A percentile compares a stretch with the other conserved stretches of the same genome.
Evolutionary conservation across 1,140 invertebrate genomes (phyloP).

Genomic region (Saccostrea glomerata): DNA sequence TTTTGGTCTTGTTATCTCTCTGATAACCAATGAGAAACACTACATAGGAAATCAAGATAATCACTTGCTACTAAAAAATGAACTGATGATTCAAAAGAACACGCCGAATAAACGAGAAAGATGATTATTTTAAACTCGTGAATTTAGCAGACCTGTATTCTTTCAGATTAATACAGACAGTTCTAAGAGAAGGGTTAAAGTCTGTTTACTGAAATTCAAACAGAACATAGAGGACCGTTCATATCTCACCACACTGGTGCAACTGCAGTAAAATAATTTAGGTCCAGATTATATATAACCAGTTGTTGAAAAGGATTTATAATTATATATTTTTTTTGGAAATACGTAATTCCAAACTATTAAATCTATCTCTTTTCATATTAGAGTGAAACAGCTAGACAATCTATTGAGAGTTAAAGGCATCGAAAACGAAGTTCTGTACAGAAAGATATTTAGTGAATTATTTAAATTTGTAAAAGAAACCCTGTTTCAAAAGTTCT

Average conservation of each 20-base stretch:
- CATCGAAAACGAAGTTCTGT: conserved; percentile 65
- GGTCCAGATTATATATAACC: background rate
- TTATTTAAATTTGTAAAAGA: conserved; percentile 73
- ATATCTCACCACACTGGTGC: conserved; percentile 78
- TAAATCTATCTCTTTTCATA: background rate
- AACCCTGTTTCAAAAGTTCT: conserved; percentile 72
- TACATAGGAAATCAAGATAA: conserved; percentile 93
- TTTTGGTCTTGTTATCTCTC: conserved; percentile 76
- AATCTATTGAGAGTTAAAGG: conserved; percentile 60
- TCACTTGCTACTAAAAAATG: conserved; percentile 90
- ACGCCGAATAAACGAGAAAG: conserved; percentile 84
- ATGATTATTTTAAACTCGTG: conserved; percentile 82
- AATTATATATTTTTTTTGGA: background rate
- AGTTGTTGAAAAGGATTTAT: background rate
- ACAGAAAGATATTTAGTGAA: conserved; percentile 61
- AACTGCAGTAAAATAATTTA: conserved; percentile 66
- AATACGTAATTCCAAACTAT: background rate
- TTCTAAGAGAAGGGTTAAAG: conserved; percentile 71
- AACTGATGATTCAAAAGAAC: conserved; percentile 85
- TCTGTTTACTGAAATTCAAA: conserved; percentile 71
- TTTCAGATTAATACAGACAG: conserved; percentile 41
- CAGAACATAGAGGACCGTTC: conserved; percentile 75
- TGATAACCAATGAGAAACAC: conserved; percentile 83
- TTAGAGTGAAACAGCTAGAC: background rate
- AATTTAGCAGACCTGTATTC: conserved; percentile 74